Conservation (phyloP, 2,797 vertebrate genomes). For the Arvicola amphibius region DNA sequence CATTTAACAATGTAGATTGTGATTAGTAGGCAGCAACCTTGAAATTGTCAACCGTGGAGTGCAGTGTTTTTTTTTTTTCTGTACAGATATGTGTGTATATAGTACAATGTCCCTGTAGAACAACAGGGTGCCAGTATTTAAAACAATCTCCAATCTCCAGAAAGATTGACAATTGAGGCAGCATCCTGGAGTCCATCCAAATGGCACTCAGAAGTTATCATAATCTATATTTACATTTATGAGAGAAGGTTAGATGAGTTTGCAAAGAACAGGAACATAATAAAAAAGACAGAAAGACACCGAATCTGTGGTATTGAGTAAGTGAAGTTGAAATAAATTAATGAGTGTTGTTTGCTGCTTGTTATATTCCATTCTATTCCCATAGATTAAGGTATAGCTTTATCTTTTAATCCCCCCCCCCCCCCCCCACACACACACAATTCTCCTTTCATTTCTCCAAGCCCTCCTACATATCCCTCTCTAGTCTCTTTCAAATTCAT, state of each 20-base stretch:
- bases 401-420: not conserved
- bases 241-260: too few species aligned
- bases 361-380: not conserved
- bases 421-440: too few species aligned
- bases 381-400: not conserved
- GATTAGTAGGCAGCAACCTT: too few species aligned
- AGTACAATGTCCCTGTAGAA: not conserved
- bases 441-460: not conserved
- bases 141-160: not conserved
- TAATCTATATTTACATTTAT: not conserved
- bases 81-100: too few species aligned
- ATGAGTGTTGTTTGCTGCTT: too few species aligned
- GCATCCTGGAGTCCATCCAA: too few species aligned
- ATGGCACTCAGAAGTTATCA: too few species aligned
- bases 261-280: not conserved
- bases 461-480: rapidly evolving
- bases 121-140: not conserved
- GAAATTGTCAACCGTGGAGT: not conserved
- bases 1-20: not conserved
- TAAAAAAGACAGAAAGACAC: too few species aligned
- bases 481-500: not conserved
- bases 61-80: not conserved
- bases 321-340: not conserved
- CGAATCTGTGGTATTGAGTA: not conserved
- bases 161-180: too few species aligned